phyloP scores from a whole-genome alignment of 2,113 vertebrate species.

The Callospermophilus lateralis region DNA sequence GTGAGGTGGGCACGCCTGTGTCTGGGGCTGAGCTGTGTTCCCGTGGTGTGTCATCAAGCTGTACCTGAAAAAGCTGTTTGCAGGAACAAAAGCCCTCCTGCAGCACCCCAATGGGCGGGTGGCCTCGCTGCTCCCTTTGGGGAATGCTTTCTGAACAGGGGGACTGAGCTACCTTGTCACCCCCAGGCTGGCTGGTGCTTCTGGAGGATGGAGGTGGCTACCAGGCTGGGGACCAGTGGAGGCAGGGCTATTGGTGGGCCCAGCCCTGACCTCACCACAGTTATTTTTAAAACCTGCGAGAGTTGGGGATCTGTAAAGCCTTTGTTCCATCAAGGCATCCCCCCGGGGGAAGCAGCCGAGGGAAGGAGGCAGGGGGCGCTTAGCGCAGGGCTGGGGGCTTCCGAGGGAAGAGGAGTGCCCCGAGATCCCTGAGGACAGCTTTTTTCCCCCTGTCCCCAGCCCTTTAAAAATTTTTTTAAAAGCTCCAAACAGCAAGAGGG shows the following conservation, averaged over 20 bases:
- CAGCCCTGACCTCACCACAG: conserved; percentile 63
- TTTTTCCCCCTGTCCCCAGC: conserved; percentile 29
- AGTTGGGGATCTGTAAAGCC: conserved; percentile 79
- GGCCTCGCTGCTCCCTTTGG: neutral
- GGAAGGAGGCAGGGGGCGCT: neutral
- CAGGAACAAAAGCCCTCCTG: conserved; percentile 18
- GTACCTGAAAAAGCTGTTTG: conserved; percentile 18
- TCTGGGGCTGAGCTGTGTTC: neutral
- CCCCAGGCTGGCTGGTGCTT: conserved; percentile 43
- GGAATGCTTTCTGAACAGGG: conserved; percentile 16
- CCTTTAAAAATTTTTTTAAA: conserved; percentile 75
- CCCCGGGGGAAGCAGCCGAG: conserved; percentile 27
- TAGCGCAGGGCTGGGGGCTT: neutral
- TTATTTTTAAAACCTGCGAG: conserved; percentile 78
- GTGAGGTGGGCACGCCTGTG: neutral
- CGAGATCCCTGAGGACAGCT: neutral
- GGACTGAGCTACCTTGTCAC: neutral
- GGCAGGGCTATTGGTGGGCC: neutral
- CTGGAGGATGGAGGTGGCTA: neutral
- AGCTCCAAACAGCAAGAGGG: conserved; percentile 74
- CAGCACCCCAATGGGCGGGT: neutral
- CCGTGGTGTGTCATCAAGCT: neutral
- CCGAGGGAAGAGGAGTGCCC: neutral
- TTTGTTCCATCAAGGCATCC: conserved; percentile 68
- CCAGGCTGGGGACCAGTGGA: neutral